Percentiles rank a stretch among this genome's conserved stretches.
These are phyloP conservation scores for Verasper variegatus DNA, from an alignment of 2,113 vertebrate species.

Conservation along the genomic window DNA sequence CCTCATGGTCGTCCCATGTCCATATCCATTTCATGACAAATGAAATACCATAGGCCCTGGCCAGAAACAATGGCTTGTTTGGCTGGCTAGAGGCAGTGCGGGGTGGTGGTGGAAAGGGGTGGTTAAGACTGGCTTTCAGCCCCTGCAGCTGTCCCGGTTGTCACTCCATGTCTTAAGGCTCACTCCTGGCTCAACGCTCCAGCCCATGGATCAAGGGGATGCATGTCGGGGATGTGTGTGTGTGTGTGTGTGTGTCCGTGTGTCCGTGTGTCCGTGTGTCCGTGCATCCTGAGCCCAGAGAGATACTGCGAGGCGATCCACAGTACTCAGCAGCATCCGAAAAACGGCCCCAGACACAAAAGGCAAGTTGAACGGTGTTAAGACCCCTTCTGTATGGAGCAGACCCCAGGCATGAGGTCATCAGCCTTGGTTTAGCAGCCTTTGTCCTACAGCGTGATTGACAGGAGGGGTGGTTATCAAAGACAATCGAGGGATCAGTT, in stretches of 20 bases:
- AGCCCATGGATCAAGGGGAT: conserved; percentile 72
- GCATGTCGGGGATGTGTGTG: conserved; percentile 39
- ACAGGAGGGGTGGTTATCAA: conserved; percentile 67
- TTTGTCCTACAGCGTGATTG: conserved; percentile 75
- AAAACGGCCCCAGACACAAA: conserved; percentile 75
- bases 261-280: conserved; percentile 7
- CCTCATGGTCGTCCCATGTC: conserved; percentile 70
- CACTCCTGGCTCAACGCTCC: conserved; percentile 74
- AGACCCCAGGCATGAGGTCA: conserved; percentile 78
- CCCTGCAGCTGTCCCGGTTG: conserved; percentile 82
- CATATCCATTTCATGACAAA: conserved; percentile 84
- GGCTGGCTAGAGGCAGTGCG: conserved; percentile 65
- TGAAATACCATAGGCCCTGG: conserved; percentile 80
- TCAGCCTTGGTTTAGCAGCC: conserved; percentile 74
- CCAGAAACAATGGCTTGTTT: conserved; percentile 80
- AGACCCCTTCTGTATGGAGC: conserved; percentile 74
- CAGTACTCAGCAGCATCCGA: conserved; percentile 55
- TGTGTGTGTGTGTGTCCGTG: not conserved
- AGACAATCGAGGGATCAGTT: conserved; percentile 61
- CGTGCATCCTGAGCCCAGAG: conserved; percentile 39
- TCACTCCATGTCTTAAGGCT: conserved; percentile 85
- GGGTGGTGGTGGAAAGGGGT: conserved; percentile 29
- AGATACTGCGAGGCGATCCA: conserved; percentile 57
- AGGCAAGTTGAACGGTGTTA: conserved; percentile 75
- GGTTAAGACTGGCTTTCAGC: conserved; percentile 73